Base-by-base conservation (phyloP, 2,888 invertebrate species). In the Nephrotoma flavescens region DNA sequence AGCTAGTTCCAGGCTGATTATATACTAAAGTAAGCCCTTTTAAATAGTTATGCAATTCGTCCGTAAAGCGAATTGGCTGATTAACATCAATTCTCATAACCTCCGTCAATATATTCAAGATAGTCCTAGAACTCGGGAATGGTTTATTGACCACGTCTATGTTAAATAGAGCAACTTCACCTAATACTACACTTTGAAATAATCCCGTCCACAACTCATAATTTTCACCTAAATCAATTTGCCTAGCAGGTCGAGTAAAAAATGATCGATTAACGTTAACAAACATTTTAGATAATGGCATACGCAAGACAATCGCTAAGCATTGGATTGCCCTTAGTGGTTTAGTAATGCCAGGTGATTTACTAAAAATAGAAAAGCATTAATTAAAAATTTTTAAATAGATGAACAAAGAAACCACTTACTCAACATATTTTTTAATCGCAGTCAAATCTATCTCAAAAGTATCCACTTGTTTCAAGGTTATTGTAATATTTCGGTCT, bases 181-280 rank as follows among this genome's bases (percentile, higher is more conserved):
- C 98, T 86, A 98, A 94, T 88, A 97, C 94, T 0, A 97, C 97
- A 7, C 97, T 96, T 91, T 98, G 98, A 92, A 97, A 99, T 0
- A 97, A 94, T 5, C 99, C 99, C 87, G 96, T 95, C 96, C 98
- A 98, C 90, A 98, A 95, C 90, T 98, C 97, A 89, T 97, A 93
- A 0, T 98, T 97, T 86, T 95, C 95, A 0, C 95, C 95, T 9
- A 99, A 92, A 89, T 93, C 92, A 0, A 88, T 12, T 12, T 12
- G 42, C 1, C 87, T 19, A 0, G 4, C 6, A 0, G 94, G 93
- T 3, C 92, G 92, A 42, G 94, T 94, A 91, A 96, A 98, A 90
- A 96, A 97, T 12, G 97, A 97, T 9, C 97, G 93, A 42, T 84
- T 84, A n/a, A 84, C 84, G 6, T 84, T 41, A 42, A 90, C 87